A percentile compares a stretch with the other conserved stretches of the same genome.
phyloP scores from a whole-genome alignment of 2,797 vertebrate genomes.

The Gobio occitaniae region DNA sequence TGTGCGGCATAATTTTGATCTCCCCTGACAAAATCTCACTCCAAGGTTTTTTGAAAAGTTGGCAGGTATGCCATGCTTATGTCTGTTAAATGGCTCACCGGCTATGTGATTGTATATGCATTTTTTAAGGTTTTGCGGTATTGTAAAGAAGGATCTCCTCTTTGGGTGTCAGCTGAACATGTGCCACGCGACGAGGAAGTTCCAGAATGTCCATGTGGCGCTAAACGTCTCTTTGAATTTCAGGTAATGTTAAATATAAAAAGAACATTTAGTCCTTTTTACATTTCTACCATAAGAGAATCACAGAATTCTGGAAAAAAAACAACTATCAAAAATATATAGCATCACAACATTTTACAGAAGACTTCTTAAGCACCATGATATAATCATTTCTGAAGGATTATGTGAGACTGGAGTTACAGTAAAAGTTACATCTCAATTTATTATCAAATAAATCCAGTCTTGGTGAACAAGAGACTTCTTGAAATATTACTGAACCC shows the following conservation, averaged over 20 bases:
- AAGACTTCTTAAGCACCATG: neutral
- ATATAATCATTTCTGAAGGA: neutral
- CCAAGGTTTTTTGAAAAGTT: no score
- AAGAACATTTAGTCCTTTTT: neutral
- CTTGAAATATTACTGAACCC: neutral
- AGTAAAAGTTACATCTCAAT: neutral
- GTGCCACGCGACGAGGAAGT: conserved; percentile 84
- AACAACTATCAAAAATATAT: neutral
- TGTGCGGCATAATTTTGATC: no score
- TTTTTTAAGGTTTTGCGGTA: conserved; percentile 90
- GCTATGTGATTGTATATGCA: neutral
- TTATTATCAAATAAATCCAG: neutral
- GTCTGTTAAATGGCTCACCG: neutral
- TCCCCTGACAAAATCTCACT: no score
- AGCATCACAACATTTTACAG: neutral
- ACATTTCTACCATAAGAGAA: neutral
- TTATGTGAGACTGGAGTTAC: neutral
- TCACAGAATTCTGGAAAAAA: neutral
- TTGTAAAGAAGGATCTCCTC: conserved; percentile 81
- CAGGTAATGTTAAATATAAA: conserved; percentile 80
- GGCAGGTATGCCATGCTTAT: neutral
- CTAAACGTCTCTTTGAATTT: conserved; percentile 92
- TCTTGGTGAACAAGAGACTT: neutral
- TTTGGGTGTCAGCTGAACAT: conserved; percentile 91
- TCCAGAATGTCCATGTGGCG: conserved; percentile 88